Evolutionary conservation across 1,140 invertebrate genomes (phyloP).

Genomic region (Planococcus citri): DNA sequence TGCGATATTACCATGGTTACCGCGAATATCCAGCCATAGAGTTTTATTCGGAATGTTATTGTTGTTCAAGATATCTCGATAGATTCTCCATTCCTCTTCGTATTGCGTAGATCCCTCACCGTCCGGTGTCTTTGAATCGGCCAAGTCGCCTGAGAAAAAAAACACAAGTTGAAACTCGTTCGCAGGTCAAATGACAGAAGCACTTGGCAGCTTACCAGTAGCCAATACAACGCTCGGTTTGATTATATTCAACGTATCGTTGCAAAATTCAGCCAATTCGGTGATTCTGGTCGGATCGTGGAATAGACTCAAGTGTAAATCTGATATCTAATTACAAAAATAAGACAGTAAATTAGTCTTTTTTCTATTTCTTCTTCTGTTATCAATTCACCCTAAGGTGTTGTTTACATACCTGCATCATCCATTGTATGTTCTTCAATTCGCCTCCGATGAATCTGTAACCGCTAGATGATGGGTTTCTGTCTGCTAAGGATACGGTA

Average conservation of each 20-base stretch:
- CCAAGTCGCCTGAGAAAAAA: conserved; percentile 65
- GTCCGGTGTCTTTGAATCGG: conserved; percentile 71
- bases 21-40: conserved; percentile 79
- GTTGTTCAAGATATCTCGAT: conserved; percentile 55
- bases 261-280: conserved; percentile 70
- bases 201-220: conserved; percentile 49
- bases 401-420: not conserved
- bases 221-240: conserved; percentile 70
- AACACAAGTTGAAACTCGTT: too few species aligned
- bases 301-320: conserved; percentile 81
- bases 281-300: conserved; percentile 56
- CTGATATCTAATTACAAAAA: conserved; percentile 52
- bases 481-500: not conserved
- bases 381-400: too few species aligned
- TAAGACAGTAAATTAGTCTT: too few species aligned
- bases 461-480: not conserved
- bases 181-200: too few species aligned
- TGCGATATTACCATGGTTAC: conserved; percentile 73
- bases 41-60: conserved; percentile 54
- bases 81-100: conserved; percentile 71
- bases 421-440: not conserved
- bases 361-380: too few species aligned
- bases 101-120: conserved; percentile 70
- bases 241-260: conserved; percentile 55
- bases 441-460: not conserved